Evolutionary conservation across 2,113 vertebrate species (phyloP).

Genomic region (Scomber japonicus): DNA sequence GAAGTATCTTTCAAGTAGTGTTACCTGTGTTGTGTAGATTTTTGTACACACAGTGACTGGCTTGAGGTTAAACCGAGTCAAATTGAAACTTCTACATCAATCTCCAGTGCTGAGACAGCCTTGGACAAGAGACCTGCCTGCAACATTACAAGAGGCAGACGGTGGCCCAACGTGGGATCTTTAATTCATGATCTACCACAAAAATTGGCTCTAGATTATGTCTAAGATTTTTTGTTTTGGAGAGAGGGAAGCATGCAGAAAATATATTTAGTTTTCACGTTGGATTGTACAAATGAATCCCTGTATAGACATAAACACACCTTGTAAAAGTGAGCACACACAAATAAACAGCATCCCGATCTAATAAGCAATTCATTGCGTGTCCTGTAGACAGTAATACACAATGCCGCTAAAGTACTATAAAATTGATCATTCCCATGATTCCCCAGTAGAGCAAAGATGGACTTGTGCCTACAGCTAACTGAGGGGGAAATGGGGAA

Average conservation of each 20-base stretch:
- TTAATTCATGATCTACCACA: constrained; percentile 41
- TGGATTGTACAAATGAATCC: constrained; percentile 46
- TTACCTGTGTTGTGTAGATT: not conserved
- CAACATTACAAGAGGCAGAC: constrained; percentile 15
- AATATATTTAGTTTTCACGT: constrained; percentile 27
- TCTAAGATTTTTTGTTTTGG: constrained; percentile 14
- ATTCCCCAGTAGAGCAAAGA: constrained; percentile 58
- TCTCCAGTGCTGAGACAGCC: constrained; percentile 4
- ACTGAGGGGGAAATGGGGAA: constrained; percentile 59
- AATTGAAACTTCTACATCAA: constrained; percentile 38
- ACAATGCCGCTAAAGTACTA: constrained; percentile 57
- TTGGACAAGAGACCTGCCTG: constrained; percentile 26
- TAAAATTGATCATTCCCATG: constrained; percentile 70
- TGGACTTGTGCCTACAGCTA: constrained; percentile 62
- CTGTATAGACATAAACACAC: constrained; percentile 38
- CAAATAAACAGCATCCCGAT: constrained; percentile 44
- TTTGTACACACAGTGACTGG: constrained; percentile 29
- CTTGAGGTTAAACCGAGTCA: constrained; percentile 40
- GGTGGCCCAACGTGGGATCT: constrained; percentile 37
- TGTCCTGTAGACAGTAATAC: constrained; percentile 50
- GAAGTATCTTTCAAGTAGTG: too few relatives aligned
- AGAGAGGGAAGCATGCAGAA: not conserved
- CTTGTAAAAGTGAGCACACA: constrained; percentile 46
- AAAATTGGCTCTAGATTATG: constrained; percentile 15
- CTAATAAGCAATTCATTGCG: constrained; percentile 66